Base-by-base conservation (phyloP, 2,797 vertebrate genomes). In the Petrocephalus sullivani region DNA sequence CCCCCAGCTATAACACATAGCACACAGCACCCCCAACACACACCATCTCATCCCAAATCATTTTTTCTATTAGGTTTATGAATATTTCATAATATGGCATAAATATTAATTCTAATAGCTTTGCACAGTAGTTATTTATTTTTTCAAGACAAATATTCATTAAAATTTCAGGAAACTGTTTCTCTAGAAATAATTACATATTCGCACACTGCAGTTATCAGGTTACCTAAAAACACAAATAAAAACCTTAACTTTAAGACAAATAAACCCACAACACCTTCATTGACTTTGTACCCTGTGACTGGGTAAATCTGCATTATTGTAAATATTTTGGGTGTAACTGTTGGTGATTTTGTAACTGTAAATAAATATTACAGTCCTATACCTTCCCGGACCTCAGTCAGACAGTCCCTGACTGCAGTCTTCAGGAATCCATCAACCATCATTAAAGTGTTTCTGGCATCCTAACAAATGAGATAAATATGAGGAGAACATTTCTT, bases 41-140 rank as follows among this genome's bases (percentile, higher is more conserved):
- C 89, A 89, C 87, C 23, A 88, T 67, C 91, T 85, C 90, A 88
- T 90, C 87, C 88, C 89, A 75, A 88, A 89, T 87, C 89, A 88
- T 89, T 88, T 88, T 88, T 88, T 90, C 90, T 88, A 84, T 88
- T 60, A 58, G 54, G 86, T 95, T 95, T 95, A 97, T 97, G 96
- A 96, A 97, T 97, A 96, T 97, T 97, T 97, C 95, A 97, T 97
- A 94, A 92, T 90, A 82, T 95, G 95, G 92, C 96, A 97, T 97
- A 96, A 97, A 97, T 97, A 97, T 97, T 97, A 97, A 97, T 97
- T 95, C 95, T 97, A 97, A 97, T 97, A 97, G 97, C 96, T 96
- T 95, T 95, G 96, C 96, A 95, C 95, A 95, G 95, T 95, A 96
- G 96, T 97, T 97, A 97, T 97, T 97, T 97, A 97, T 97, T 97